A percentile compares a stretch with the other conserved stretches of the same genome.
These are phyloP conservation scores for Alloscopus bannaensis DNA, from an alignment of 2,888 invertebrate species.

Conservation along the genomic window DNA sequence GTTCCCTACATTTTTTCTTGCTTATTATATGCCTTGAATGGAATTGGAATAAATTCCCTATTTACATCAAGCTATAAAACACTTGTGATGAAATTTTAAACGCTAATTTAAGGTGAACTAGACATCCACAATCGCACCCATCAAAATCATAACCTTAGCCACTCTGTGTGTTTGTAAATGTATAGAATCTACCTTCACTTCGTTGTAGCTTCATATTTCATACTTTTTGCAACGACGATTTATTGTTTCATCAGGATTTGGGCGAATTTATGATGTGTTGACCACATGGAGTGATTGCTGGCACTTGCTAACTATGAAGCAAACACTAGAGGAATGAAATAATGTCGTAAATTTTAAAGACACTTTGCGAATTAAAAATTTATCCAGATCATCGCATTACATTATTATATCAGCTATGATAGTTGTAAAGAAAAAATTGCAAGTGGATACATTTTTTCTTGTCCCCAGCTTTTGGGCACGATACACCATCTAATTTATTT, in stretches of 20 bases:
- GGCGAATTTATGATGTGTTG: conserved; percentile 58
- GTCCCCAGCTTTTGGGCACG: conserved; percentile 14
- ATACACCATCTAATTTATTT: conserved; percentile 36
- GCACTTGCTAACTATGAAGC: conserved; percentile 8
- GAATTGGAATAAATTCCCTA: conserved; percentile 26
- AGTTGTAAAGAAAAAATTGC: conserved; percentile 21
- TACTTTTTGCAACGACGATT: no score
- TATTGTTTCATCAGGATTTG: conserved; percentile 38
- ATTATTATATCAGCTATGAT: neutral
- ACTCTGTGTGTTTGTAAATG: neutral
- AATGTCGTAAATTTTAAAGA: no score
- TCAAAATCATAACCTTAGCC: neutral
- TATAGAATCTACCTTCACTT: neutral
- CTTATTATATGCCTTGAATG: conserved; percentile 26
- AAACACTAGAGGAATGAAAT: no score
- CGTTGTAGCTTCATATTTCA: conserved; percentile 37
- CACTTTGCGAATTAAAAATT: neutral
- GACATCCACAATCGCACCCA: neutral
- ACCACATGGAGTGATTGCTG: conserved; percentile 30
- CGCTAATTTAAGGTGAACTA: conserved; percentile 20
- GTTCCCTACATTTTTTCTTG: conserved; percentile 5
- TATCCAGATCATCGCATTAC: conserved; percentile 44
- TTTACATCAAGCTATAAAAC: conserved; percentile 25
- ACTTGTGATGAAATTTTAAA: conserved; percentile 34
- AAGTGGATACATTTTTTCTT: neutral